phyloP scores from a whole-genome alignment of 2,797 vertebrate species.

The Neomorphus geoffroyi region DNA sequence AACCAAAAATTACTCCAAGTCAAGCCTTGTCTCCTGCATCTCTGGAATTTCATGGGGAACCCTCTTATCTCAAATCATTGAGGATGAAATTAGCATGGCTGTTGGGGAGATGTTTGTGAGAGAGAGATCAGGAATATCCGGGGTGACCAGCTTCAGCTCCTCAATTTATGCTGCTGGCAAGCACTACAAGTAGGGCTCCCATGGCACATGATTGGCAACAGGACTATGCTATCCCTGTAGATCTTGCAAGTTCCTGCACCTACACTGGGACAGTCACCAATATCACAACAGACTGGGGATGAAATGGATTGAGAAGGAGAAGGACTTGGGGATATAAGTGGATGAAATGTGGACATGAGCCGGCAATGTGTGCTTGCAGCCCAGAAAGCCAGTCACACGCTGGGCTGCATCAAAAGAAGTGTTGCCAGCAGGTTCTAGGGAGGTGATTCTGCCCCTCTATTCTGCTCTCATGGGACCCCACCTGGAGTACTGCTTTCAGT shows the following conservation, averaged over 20 bases:
- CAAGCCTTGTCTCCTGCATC: neutral
- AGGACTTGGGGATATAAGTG: neutral
- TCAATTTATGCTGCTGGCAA: neutral
- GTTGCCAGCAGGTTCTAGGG: neutral
- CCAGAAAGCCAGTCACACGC: neutral
- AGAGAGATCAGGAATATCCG: neutral
- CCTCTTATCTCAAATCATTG: neutral
- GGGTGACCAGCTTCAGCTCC: neutral
- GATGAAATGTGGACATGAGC: neutral
- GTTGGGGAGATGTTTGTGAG: neutral
- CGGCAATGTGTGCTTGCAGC: accelerated
- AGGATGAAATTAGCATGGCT: neutral
- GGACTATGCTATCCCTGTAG: neutral
- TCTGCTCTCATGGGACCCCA: neutral
- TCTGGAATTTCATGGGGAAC: neutral
- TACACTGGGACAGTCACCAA: neutral
- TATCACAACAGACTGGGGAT: neutral
- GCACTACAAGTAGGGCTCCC: neutral
- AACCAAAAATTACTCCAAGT: neutral
- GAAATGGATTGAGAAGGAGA: neutral
- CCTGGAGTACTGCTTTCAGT: neutral
- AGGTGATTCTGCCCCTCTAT: neutral
- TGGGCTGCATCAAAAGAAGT: neutral
- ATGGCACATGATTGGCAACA: accelerated
- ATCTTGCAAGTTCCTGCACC: neutral